Percentiles rank a stretch among this genome's conserved stretches.
phyloP scores from a whole-genome alignment of 2,888 invertebrate species.

The Euphydryas editha region DNA sequence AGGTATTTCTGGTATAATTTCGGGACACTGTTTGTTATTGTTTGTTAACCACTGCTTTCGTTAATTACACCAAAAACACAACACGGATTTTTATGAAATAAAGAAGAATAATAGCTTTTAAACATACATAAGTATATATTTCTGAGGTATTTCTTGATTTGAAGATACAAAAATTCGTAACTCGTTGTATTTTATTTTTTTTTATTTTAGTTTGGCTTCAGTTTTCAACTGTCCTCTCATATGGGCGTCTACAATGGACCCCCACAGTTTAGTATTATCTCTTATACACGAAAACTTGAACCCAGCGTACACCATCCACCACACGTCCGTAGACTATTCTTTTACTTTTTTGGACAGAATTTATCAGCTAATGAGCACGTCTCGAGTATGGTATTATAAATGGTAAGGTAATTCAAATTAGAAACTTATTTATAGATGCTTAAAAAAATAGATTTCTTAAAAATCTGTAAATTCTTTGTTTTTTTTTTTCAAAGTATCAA shows the following conservation, averaged over 20 bases:
- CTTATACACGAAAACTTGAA: conserved; percentile 59
- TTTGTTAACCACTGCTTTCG: too few species aligned
- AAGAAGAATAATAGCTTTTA: too few species aligned
- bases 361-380: conserved; percentile 29
- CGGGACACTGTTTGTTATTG: too few species aligned
- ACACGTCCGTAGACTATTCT: conserved; percentile 30
- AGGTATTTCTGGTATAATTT: too few species aligned
- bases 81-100: too few species aligned
- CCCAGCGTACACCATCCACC: conserved; percentile 53
- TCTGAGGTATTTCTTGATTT: too few species aligned
- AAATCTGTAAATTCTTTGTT: too few species aligned
- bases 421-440: not conserved
- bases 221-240: conserved; percentile 61
- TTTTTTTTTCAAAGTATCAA: too few species aligned
- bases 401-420: conserved; percentile 35
- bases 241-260: conserved; percentile 59
- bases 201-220: conserved; percentile 52
- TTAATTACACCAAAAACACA: too few species aligned
- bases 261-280: conserved; percentile 52
- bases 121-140: too few species aligned
- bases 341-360: conserved; percentile 40
- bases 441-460: not conserved
- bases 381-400: conserved; percentile 22
- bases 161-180: too few species aligned
- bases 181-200: not conserved